Evolutionary conservation across 2,888 invertebrate species (phyloP), one percentile per base, ranked within the genome.

Genomic region (Troilus luridus): DNA sequence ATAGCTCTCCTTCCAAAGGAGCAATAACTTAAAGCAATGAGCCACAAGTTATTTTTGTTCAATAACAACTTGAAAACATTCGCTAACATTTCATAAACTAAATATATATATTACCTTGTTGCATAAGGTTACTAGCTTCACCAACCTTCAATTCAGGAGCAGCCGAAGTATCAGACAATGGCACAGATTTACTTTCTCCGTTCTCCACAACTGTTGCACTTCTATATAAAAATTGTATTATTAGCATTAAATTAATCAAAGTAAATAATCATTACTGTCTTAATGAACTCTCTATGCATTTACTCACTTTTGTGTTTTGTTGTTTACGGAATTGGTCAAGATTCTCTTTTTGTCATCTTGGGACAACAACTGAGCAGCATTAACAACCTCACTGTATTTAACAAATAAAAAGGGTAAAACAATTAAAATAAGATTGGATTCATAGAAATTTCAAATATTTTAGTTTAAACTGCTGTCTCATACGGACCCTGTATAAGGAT

Each of bases 401-500:
- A 72, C 21, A 72, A 27, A 72, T 14, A 27, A 41, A 72, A 56
- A 3, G 21, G n/a, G 21, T 19, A 64, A 27, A 89, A 54, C 21
- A 89, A 89, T 60, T n/a, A 59, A 41, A 67, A 89, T 41, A 62
- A 21, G 60, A 21, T n/a, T 59, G 3, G 41, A 67, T 11, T 12
- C 21, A n/a, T 88, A 1, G 54, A 27, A 5, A 89, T 27, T 19
- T 1, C 14, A 91, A 88, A 60, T 19, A 27, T 24, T 67, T 67
- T 6, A 24, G 67, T 9, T 67, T 67, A 10, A n/a, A 67, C 24
- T n/a, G 10, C 1, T 60, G 0, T 3, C 27, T 24, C 59, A 58
- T 17, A 58, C 77, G 62, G 93, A 94, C 93, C 93, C 93, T 91
- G 93, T 94, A 90, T 93, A 93, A 91, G 94, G 93, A 91, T 93